A percentile compares a stretch with the other conserved stretches of the same genome.
Evolutionary conservation across 2,888 invertebrate genomes (phyloP).

Genomic region (Drosophila dives): DNA sequence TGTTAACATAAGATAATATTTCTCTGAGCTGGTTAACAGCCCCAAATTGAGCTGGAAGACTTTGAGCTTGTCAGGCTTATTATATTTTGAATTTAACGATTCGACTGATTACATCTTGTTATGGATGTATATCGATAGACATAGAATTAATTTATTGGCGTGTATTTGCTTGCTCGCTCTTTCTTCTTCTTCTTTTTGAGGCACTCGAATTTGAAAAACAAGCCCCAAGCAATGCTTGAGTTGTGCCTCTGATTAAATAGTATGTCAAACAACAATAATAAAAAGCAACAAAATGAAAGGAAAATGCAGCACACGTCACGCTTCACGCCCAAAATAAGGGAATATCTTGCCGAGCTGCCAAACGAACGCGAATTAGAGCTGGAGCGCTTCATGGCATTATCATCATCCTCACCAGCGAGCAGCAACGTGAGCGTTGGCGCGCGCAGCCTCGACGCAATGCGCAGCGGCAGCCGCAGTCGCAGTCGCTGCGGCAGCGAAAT

Average conservation of each 20-base stretch:
- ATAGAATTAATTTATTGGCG: not conserved
- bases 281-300: slow-evolving; percentile 32
- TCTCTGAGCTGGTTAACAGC: not conserved
- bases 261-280: slow-evolving; percentile 43
- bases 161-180: slow-evolving; percentile 30
- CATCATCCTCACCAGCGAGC: slow-evolving; percentile 65
- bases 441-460: slow-evolving; percentile 19
- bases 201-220: slow-evolving; percentile 32
- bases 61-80: not conserved
- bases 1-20: not conserved
- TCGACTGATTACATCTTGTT: not conserved
- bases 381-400: slow-evolving; percentile 65
- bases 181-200: slow-evolving; percentile 8
- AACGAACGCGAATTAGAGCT: slow-evolving; percentile 64
- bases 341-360: slow-evolving; percentile 57
- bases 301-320: slow-evolving; percentile 43
- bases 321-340: slow-evolving; percentile 63
- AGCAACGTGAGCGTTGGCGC: slow-evolving; percentile 63
- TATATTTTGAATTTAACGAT: not conserved
- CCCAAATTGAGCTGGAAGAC: not conserved
- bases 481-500: not conserved
- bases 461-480: slow-evolving; percentile 5
- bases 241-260: not conserved
- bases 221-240: slow-evolving; percentile 6
- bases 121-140: slow-evolving; percentile 19